phyloP scores from a whole-genome alignment of 2,113 vertebrate species.

The Atlantisia rogersi region DNA sequence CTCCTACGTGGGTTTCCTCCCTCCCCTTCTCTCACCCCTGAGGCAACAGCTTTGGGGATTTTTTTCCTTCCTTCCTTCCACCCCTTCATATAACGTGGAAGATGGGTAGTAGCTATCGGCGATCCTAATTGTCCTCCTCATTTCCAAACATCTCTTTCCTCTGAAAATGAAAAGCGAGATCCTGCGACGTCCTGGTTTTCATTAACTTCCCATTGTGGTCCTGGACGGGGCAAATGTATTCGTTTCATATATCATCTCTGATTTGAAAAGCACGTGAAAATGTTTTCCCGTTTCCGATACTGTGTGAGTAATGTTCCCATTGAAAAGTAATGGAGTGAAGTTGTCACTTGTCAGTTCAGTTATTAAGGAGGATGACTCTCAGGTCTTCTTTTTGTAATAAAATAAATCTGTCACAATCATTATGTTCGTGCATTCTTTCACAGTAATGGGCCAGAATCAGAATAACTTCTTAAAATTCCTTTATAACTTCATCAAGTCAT shows the following conservation, averaged over 20 bases:
- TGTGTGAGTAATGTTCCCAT: slow-evolving; percentile 81
- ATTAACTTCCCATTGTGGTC: neutral
- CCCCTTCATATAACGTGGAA: neutral
- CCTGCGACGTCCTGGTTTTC: neutral
- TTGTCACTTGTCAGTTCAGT: slow-evolving; percentile 81
- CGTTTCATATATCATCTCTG: slow-evolving; percentile 69
- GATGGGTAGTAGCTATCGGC: accelerated
- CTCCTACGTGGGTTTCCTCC: neutral
- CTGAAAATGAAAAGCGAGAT: neutral
- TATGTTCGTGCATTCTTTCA: neutral
- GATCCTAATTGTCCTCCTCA: neutral
- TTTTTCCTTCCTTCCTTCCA: neutral
- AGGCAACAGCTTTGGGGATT: neutral
- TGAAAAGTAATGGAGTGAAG: slow-evolving; percentile 84
- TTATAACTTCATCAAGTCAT: neutral
- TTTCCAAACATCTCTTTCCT: neutral
- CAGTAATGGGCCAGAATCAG: neutral
- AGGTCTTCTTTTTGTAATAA: slow-evolving; percentile 77
- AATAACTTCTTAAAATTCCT: neutral
- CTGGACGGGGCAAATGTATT: slow-evolving; percentile 28
- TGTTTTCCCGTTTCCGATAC: slow-evolving; percentile 77
- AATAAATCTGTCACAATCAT: slow-evolving; percentile 77
- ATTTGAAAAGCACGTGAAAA: slow-evolving; percentile 78
- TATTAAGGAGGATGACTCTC: slow-evolving; percentile 82
- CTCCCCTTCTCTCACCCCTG: neutral